These are phyloP conservation scores for Chaetodon auriga DNA, from an alignment of 2,113 vertebrate genomes.

Conservation along the genomic window DNA sequence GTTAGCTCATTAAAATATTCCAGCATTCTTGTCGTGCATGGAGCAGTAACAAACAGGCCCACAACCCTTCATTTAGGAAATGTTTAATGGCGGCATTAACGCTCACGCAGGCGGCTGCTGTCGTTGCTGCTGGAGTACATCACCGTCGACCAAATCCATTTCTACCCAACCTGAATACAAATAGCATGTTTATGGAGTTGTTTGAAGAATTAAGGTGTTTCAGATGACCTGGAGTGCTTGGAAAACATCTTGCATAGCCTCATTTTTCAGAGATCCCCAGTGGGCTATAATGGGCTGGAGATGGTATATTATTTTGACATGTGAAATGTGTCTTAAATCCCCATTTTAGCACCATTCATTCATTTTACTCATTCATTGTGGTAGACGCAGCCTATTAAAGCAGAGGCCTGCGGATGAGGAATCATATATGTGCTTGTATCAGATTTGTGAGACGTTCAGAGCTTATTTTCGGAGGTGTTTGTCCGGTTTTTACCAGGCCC, in stretches of 20 bases:
- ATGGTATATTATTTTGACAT: slow-evolving; percentile 48
- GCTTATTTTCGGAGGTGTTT: slow-evolving; percentile 1
- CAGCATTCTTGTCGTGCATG: slow-evolving; percentile 33
- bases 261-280: slow-evolving; percentile 44
- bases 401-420: not conserved
- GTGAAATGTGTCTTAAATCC: slow-evolving; percentile 46
- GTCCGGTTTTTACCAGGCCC: slow-evolving; percentile 16
- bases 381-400: slow-evolving; percentile 23
- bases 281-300: slow-evolving; percentile 11
- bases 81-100: slow-evolving; percentile 71
- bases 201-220: slow-evolving; percentile 61
- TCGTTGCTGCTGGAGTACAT: slow-evolving; percentile 51
- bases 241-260: slow-evolving; percentile 54
- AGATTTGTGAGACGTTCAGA: slow-evolving; percentile 23
- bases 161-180: slow-evolving; percentile 63
- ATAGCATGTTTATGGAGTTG: slow-evolving; percentile 58
- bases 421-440: slow-evolving; percentile 7
- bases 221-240: slow-evolving; percentile 49
- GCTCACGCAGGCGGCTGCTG: slow-evolving; percentile 49
- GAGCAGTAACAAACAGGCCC: slow-evolving; percentile 55
- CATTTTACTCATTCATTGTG: not conserved
- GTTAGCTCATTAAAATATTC: slow-evolving; percentile 55
- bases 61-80: slow-evolving; percentile 55
- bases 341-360: slow-evolving; percentile 19
- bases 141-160: slow-evolving; percentile 46